Evolutionary conservation across 1,140 invertebrate genomes (phyloP), one percentile per base, ranked within the genome.

Genomic region (Atta colombica): DNA sequence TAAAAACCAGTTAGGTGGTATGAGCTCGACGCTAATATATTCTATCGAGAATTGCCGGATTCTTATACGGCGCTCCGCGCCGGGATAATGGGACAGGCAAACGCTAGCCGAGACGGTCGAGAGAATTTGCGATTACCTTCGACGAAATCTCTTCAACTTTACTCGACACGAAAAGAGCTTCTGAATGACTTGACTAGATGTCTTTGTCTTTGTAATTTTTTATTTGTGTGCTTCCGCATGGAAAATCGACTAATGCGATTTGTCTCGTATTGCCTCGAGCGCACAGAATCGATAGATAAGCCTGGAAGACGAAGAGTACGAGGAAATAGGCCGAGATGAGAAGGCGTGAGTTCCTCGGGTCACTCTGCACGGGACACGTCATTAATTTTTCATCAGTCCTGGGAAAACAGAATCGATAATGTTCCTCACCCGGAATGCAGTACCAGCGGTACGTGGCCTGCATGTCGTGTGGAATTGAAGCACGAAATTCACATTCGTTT

Each of bases 361-460:
- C 55, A 81, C 55, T 87, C 58, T 25, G 60, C 63, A 58, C 63
- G 12, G 75, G n/a, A 45, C 58, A 55, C 53, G 81, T 68, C 80
- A 90, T 92, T 91, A 92, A 92, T 92, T 91, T 92, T 92, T 92
- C 91, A 92, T 80, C 77, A 21, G 61, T 60, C 72, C 58, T 31
- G 61, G 77, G 35, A 85, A 92, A 92, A 92, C 90, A 81, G 91
- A 92, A 92, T 92, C 90, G 90, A 91, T 92, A 91, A 92, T 91
- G 90, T 89, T 91, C 72, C 87, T 86, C 69, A 65, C 69, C 28
- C 45, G 77, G 39, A 53, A 86, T 63, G 69, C 49, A 60, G 31
- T 35, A 35, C 31, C 31, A 35, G 31, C 31, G 31, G 60, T 84
- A 88, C 88, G 87, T 78, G 89, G 72, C 75, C 77, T 66, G 71